Percentiles rank a stretch among this genome's conserved stretches.
Conservation (phyloP, 1,140 invertebrate species). For the Polyergus mexicanus region DNA sequence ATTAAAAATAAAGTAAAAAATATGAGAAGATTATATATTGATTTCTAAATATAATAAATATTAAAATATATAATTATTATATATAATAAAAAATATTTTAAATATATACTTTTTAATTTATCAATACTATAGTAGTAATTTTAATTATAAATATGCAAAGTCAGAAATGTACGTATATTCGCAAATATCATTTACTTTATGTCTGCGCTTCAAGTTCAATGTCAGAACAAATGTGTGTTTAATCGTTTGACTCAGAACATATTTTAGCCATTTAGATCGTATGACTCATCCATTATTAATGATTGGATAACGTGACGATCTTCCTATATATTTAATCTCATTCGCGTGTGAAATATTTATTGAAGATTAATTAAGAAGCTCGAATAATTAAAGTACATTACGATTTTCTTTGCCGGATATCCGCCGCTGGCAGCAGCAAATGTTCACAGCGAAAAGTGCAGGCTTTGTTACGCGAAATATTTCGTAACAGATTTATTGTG, state of each 20-base stretch:
- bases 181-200: not conserved
- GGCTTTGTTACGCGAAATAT: not conserved
- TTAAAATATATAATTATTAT: not conserved
- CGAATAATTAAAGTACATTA: conserved; percentile 29
- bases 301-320: not conserved
- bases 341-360: not conserved
- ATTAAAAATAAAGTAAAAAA: not conserved
- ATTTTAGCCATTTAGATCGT: conserved; percentile 1
- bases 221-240: not conserved
- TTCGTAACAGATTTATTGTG: conserved; percentile 21
- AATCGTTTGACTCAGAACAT: not conserved
- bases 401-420: not conserved
- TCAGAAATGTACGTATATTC: not conserved
- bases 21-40: not conserved
- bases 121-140: not conserved
- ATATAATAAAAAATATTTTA: not conserved
- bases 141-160: not conserved
- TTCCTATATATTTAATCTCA: not conserved
- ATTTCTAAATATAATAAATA: conserved; percentile 2
- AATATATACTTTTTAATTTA: not conserved
- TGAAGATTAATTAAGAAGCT: not conserved
- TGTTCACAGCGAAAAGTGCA: not conserved
- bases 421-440: not conserved
- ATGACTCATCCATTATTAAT: not conserved
- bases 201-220: not conserved